These are phyloP conservation scores for Druceiella hillmani DNA, from an alignment of 2,888 invertebrate genomes.

Conservation along the genomic window DNA sequence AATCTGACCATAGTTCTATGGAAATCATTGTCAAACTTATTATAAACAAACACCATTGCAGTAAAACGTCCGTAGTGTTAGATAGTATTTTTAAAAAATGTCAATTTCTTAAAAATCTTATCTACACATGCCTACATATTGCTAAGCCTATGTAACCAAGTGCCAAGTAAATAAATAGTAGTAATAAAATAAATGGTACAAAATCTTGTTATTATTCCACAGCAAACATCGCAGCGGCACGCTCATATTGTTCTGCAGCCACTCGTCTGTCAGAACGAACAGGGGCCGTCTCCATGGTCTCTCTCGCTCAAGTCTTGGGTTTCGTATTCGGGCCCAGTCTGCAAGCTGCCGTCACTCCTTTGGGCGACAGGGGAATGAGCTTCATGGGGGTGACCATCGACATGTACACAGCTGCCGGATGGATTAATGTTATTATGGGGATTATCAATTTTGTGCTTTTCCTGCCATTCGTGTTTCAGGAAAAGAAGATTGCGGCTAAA, in stretches of 20 bases:
- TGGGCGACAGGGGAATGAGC: slow-evolving; percentile 61
- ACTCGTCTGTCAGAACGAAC: slow-evolving; percentile 77
- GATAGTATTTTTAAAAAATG: too few species aligned
- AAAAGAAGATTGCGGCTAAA: slow-evolving; percentile 68
- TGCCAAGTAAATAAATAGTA: too few species aligned
- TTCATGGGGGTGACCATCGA: slow-evolving; percentile 60
- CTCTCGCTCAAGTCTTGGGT: slow-evolving; percentile 79
- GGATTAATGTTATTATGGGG: slow-evolving; percentile 76
- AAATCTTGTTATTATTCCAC: too few species aligned
- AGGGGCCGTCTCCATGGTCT: slow-evolving; percentile 76
- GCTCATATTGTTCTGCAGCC: slow-evolving; percentile 80
- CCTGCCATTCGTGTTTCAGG: slow-evolving; percentile 69
- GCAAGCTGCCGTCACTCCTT: slow-evolving; percentile 74
- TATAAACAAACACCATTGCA: too few species aligned
- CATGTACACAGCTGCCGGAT: slow-evolving; percentile 85
- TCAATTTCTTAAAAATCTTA: too few species aligned
- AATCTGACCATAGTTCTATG: too few species aligned
- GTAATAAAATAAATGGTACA: too few species aligned
- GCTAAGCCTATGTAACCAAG: too few species aligned
- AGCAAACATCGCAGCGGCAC: slow-evolving; percentile 80
- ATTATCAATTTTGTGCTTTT: slow-evolving; percentile 67
- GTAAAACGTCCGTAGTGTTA: too few species aligned
- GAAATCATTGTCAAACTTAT: too few species aligned
- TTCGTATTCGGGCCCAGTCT: slow-evolving; percentile 82
- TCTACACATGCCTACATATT: too few species aligned